Conservation (phyloP, 2,113 vertebrate genomes). For the Nansenia antarctica region DNA sequence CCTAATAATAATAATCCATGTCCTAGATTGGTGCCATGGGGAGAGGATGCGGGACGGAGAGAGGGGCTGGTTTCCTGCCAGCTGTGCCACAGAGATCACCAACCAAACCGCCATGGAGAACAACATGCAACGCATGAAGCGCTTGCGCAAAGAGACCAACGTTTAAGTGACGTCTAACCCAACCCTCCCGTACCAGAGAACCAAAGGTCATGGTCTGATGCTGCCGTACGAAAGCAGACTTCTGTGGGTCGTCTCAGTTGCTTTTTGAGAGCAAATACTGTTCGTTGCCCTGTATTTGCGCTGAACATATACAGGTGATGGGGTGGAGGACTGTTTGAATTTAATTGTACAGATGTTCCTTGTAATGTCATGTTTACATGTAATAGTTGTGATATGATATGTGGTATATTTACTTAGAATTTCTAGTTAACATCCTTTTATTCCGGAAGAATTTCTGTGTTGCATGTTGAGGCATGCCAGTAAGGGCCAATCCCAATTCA, state of each 20-base stretch:
- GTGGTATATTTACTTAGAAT: too few species aligned
- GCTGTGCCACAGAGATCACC: slow-evolving; percentile 84
- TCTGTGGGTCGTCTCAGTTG: too few species aligned
- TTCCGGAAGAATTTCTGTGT: neutral
- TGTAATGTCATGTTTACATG: too few species aligned
- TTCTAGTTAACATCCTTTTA: neutral
- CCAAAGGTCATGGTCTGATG: too few species aligned
- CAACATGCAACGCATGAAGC: slow-evolving; percentile 89
- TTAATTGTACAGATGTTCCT: neutral
- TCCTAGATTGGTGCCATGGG: slow-evolving; percentile 82
- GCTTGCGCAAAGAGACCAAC: slow-evolving; percentile 86
- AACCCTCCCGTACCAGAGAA: neutral
- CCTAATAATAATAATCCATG: too few species aligned
- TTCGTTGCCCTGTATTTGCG: too few species aligned
- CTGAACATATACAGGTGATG: neutral
- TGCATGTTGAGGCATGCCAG: neutral
- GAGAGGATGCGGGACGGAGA: slow-evolving; percentile 89
- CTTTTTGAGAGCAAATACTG: neutral
- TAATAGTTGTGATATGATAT: neutral
- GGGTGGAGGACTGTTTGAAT: neutral
- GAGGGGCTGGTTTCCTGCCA: slow-evolving; percentile 89
- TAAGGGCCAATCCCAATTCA: too few species aligned
- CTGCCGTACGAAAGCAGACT: neutral
- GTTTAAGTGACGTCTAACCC: slow-evolving; percentile 71
- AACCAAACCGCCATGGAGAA: slow-evolving; percentile 76